Conservation (phyloP, 1,140 invertebrate species). For the Drosophila jambulina region DNA sequence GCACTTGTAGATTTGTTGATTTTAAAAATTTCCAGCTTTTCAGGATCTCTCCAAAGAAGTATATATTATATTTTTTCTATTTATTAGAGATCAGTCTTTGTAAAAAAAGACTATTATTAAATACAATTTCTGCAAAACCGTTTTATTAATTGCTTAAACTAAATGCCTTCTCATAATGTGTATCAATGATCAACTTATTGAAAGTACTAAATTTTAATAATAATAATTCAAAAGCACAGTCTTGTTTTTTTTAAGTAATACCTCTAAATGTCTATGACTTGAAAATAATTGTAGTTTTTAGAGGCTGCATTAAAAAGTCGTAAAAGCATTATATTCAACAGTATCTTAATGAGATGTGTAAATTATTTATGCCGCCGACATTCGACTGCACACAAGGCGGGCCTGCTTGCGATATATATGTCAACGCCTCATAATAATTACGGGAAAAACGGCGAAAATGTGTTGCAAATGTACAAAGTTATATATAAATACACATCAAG, state of each 20-base stretch:
- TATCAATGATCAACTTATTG: no score
- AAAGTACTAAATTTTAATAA: not conserved
- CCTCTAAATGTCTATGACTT: not conserved
- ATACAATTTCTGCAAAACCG: no score
- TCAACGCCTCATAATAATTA: constrained; percentile 72
- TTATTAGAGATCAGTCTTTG: no score
- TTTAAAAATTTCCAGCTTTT: not conserved
- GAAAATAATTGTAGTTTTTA: constrained; percentile 56
- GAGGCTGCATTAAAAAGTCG: constrained; percentile 71
- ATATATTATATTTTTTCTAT: no score
- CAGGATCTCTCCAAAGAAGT: no score
- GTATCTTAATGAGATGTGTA: constrained; percentile 69
- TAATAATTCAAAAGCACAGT: not conserved
- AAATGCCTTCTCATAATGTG: no score
- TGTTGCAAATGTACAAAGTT: constrained; percentile 47
- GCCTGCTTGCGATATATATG: constrained; percentile 67
- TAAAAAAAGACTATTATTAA: no score
- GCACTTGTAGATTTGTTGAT: not conserved
- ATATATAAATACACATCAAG: constrained; percentile 24
- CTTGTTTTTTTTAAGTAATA: not conserved
- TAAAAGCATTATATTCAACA: constrained; percentile 75
- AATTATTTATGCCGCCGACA: constrained; percentile 56
- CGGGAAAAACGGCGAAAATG: constrained; percentile 56
- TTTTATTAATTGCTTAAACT: no score
- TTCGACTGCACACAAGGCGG: constrained; percentile 15